Evolutionary conservation across 2,797 vertebrate species (phyloP), one percentile per base, ranked within the genome.

Genomic region (Florisuga fusca): DNA sequence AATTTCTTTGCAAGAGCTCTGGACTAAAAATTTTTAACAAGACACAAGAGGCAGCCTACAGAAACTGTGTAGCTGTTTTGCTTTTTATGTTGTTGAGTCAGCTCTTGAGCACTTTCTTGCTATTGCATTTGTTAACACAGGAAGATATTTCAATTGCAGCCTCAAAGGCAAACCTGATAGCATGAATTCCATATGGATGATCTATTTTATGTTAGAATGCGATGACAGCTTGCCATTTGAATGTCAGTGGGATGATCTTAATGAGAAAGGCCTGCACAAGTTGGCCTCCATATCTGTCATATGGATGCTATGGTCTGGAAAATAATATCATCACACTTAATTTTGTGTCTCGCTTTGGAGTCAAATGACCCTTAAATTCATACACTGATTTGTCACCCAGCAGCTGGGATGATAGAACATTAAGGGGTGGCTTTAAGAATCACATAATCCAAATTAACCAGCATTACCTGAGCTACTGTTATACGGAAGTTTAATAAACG

Each of bases 241-340:
- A 80, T 36, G 1, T 21, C 31, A 57, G 3, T 19, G 6, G 14
- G 18, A 43, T 0, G 0, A 31, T 63, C 53, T 64, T 80, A 11
- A 29, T 54, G 26, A 71, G 22, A 80, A 83, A 80, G 23, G 5
- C 5, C 25, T 55, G 29, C 6, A 34, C 45, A 84, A 63, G 67
- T 91, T 83, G 19, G 18, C 6, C 26, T 38, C 13, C 41, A 8
- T 33, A 17, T 31, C 25, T 90, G 55, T 45, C 9, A 72, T 53
- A 41, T 10, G 7, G 25, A 45, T 71, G 6, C 2, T 58, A 9
- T 34, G 50, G 19, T 27, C 41, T 27, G 9, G 9, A 87, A 38
- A 59, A 87, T 45, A 71, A 57, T 43, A 66, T 15, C 0, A 4
- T 43, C 7, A 18, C 43, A 31, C 9, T 36, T 71, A 21, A 64